A percentile compares a stretch with the other conserved stretches of the same genome.
These are phyloP conservation scores for Forficula auricularia DNA, from an alignment of 1,140 invertebrate species.

Conservation along the genomic window DNA sequence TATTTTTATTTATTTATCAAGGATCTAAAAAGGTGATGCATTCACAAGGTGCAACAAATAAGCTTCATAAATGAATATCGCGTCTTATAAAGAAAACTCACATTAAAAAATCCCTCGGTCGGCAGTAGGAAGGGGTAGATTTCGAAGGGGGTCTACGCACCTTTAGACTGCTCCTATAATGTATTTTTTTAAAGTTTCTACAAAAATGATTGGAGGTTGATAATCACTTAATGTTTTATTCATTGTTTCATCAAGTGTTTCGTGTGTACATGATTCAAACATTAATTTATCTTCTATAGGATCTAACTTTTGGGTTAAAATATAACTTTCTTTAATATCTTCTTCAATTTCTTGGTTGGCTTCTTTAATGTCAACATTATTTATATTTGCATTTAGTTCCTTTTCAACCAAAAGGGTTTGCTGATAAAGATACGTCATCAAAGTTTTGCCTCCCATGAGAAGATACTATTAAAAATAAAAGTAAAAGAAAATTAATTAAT, in stretches of 20 bases:
- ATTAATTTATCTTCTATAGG: conserved; percentile 21
- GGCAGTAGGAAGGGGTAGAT: too few relatives aligned
- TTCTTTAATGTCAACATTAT: conserved; percentile 17
- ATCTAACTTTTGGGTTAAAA: conserved; percentile 21
- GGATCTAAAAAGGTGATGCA: too few relatives aligned
- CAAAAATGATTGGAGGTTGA: conserved; percentile 39
- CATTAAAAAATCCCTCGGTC: too few relatives aligned
- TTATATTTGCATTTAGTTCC: neutral
- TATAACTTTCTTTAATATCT: conserved; percentile 15
- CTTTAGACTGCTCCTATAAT: too few relatives aligned
- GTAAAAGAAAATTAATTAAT: neutral
- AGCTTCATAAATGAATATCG: too few relatives aligned
- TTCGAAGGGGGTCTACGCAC: too few relatives aligned
- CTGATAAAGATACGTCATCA: conserved; percentile 27
- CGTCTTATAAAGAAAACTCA: too few relatives aligned
- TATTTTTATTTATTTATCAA: too few relatives aligned
- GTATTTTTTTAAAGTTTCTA: conserved; percentile 57
- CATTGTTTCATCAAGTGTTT: conserved; percentile 17
- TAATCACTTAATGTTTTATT: too few relatives aligned
- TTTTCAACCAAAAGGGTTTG: conserved; percentile 17
- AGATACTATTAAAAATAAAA: conserved; percentile 32
- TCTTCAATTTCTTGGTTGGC: conserved; percentile 19
- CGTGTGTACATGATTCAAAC: conserved; percentile 49
- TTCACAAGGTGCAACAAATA: too few relatives aligned
- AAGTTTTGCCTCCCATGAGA: conserved; percentile 43